Percentiles rank a stretch among this genome's conserved stretches.
phyloP scores from a whole-genome alignment of 2,888 invertebrate genomes.

The Cheilosia grossa region DNA sequence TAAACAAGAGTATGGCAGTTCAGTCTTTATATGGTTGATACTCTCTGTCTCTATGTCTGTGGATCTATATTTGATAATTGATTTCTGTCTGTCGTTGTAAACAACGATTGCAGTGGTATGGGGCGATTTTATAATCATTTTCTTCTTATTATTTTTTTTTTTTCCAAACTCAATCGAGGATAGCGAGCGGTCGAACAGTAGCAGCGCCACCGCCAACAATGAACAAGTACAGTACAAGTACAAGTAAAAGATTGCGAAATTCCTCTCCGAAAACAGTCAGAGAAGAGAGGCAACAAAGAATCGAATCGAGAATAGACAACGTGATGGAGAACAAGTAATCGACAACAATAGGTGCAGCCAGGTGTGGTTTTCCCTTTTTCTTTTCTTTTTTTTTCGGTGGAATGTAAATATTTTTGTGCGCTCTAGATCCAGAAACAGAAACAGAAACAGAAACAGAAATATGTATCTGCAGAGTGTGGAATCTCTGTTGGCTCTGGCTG shows the following conservation, averaged over 20 bases:
- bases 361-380: constrained; percentile 48
- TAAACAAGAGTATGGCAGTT: constrained; percentile 17
- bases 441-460: background rate
- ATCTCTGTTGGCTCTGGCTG: background rate
- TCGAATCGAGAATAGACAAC: background rate
- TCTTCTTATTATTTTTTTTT: constrained; percentile 4
- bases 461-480: constrained; percentile 1
- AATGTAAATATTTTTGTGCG: constrained; percentile 44
- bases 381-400: constrained; percentile 8
- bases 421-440: background rate
- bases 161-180: constrained; percentile 51
- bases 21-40: background rate
- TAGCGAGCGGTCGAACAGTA: constrained; percentile 40
- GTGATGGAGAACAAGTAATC: background rate
- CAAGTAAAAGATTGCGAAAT: constrained; percentile 49
- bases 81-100: constrained; percentile 47
- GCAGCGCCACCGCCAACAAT: background rate
- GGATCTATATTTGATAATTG: constrained; percentile 62
- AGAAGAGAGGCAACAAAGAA: constrained; percentile 70
- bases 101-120: constrained; percentile 45
- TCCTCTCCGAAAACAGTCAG: constrained; percentile 23
- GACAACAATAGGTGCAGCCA: constrained; percentile 62
- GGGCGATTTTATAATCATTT: constrained; percentile 57
- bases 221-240: too few species aligned
- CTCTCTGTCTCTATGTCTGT: background rate